Percentiles rank a stretch among this genome's conserved stretches.
phyloP scores from a whole-genome alignment of 2,888 invertebrate genomes.

The Drosophila meridiana region DNA sequence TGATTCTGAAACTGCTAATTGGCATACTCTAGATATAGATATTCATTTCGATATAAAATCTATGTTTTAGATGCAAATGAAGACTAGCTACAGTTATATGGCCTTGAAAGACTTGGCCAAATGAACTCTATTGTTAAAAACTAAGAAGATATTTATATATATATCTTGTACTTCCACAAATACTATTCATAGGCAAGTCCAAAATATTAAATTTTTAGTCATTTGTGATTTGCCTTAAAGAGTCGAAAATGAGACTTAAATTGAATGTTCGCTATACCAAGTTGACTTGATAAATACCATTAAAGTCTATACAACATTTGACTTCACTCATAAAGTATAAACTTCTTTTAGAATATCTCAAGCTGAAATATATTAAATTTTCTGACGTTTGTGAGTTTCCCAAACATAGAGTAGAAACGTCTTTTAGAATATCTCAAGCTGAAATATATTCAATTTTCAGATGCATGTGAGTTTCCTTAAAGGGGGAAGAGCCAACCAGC shows the following conservation, averaged over 20 bases:
- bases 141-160: background rate
- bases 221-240: conserved; percentile 4
- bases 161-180: too few relatives aligned
- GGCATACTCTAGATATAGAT: background rate
- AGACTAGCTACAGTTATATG: background rate
- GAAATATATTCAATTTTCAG: background rate
- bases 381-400: background rate
- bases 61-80: background rate
- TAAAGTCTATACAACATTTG: background rate
- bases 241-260: background rate
- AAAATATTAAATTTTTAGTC: background rate
- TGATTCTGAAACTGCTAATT: background rate
- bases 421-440: background rate
- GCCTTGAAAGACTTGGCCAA: background rate
- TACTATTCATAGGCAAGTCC: background rate
- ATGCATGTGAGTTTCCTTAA: conserved; percentile 11
- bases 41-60: background rate
- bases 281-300: background rate
- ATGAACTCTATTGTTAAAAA: background rate
- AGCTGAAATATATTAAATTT: background rate
- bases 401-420: background rate
- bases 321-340: background rate
- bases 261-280: background rate
- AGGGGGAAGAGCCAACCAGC: conserved; percentile 11
- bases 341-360: background rate